A percentile compares a stretch with the other conserved stretches of the same genome.
These are phyloP conservation scores for Zygaena filipendulae DNA, from an alignment of 2,888 invertebrate genomes.

Conservation along the genomic window DNA sequence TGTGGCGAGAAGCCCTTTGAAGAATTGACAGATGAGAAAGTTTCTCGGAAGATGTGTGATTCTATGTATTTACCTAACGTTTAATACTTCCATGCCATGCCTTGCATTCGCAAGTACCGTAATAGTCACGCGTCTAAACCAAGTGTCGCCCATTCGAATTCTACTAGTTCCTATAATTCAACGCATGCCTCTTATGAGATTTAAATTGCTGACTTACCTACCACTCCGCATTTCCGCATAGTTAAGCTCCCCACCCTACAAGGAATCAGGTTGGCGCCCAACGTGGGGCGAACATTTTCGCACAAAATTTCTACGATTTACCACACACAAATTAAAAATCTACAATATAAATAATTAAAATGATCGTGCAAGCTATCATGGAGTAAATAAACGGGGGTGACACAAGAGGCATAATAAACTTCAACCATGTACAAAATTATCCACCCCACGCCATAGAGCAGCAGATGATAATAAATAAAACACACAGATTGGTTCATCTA, in stretches of 20 bases:
- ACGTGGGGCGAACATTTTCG: constrained; percentile 26
- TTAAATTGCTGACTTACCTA: constrained; percentile 29
- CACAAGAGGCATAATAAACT: too few species aligned
- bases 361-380: constrained; percentile 35
- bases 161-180: constrained; percentile 22
- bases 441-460: constrained; percentile 37
- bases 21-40: constrained; percentile 61
- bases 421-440: too few species aligned
- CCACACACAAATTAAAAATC: constrained; percentile 27
- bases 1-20: constrained; percentile 54
- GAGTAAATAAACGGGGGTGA: too few species aligned
- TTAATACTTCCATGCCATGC: constrained; percentile 57
- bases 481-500: constrained; percentile 58
- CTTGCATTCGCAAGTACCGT: too few species aligned
- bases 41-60: constrained; percentile 20
- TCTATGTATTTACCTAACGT: too few species aligned
- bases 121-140: too few species aligned
- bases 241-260: constrained; percentile 20
- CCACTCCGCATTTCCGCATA: constrained; percentile 20
- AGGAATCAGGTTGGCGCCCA: constrained; percentile 30
- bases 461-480: constrained; percentile 58
- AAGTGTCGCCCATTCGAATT: too few species aligned
- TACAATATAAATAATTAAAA: constrained; percentile 20
- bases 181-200: constrained; percentile 27
- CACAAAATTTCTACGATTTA: too few species aligned